Evolutionary conservation across 2,888 invertebrate species (phyloP).

Genomic region (Oligia fasciuncula): DNA sequence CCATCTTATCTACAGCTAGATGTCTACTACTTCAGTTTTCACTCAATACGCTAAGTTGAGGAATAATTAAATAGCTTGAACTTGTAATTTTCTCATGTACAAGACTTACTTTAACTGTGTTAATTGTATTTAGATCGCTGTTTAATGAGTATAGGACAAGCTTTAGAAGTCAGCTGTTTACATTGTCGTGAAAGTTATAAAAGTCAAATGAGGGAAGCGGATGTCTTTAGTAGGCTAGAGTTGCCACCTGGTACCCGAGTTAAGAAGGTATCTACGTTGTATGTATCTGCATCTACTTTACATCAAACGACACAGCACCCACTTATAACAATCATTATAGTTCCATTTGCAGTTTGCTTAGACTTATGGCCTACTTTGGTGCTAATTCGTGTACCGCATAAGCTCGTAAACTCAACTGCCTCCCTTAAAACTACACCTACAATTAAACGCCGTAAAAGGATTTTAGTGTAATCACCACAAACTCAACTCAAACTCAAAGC

Average conservation of each 20-base stretch:
- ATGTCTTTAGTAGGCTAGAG: constrained; percentile 44
- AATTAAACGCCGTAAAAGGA: constrained; percentile 10
- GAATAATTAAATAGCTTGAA: constrained; percentile 32
- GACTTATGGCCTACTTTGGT: constrained; percentile 21
- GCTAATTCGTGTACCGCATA: constrained; percentile 25
- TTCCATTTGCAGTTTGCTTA: constrained; percentile 19
- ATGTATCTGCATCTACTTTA: constrained; percentile 29
- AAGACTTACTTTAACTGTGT: constrained; percentile 38
- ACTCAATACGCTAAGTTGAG: constrained; percentile 27
- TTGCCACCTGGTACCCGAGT: constrained; percentile 27
- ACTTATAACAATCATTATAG: constrained; percentile 3
- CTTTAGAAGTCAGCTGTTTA: constrained; percentile 25
- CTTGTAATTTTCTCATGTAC: constrained; percentile 11
- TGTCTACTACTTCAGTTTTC: constrained; percentile 26
- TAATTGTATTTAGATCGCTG: constrained; percentile 47
- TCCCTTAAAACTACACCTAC: neutral
- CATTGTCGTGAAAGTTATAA: constrained; percentile 44
- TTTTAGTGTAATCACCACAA: neutral
- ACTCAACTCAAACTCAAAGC: too few species aligned
- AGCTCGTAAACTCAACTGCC: constrained; percentile 8
- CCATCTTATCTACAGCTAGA: constrained; percentile 34
- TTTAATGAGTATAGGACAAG: constrained; percentile 35
- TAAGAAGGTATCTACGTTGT: constrained; percentile 6
- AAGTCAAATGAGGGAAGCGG: constrained; percentile 54
- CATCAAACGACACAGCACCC: constrained; percentile 9